Evolutionary conservation across 2,888 invertebrate species (phyloP).

Genomic region (Drosophila aldrichi): DNA sequence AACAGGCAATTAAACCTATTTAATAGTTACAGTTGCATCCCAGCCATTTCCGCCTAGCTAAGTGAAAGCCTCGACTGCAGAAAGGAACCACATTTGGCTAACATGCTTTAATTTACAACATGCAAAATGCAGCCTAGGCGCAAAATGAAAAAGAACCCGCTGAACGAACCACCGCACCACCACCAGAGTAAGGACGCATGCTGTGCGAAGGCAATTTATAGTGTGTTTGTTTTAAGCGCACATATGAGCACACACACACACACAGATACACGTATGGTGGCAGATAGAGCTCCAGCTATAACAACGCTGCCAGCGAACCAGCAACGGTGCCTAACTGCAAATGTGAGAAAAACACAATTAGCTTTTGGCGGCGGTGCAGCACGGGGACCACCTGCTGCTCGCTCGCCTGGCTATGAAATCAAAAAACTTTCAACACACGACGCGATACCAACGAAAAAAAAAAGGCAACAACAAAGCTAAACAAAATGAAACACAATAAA

Average conservation of each 20-base stretch:
- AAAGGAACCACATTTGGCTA: slow-evolving; percentile 59
- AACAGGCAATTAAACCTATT: slow-evolving; percentile 66
- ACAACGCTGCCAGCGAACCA: slow-evolving; percentile 12
- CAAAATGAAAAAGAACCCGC: slow-evolving; percentile 70
- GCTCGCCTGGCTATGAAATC: slow-evolving; percentile 51
- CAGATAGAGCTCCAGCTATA: slow-evolving; percentile 45
- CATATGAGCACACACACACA: slow-evolving; percentile 43
- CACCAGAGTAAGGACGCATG: slow-evolving; percentile 60
- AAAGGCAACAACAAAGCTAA: slow-evolving; percentile 11
- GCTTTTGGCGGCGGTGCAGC: slow-evolving; percentile 76
- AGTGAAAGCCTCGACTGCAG: slow-evolving; percentile 49
- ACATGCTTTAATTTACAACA: slow-evolving; percentile 76
- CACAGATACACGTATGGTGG: slow-evolving; percentile 24
- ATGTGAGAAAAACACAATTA: slow-evolving; percentile 82
- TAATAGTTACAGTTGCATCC: slow-evolving; percentile 63
- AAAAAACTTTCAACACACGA: slow-evolving; percentile 74
- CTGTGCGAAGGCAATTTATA: slow-evolving; percentile 78
- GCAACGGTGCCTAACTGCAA: slow-evolving; percentile 71
- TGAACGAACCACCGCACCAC: neutral
- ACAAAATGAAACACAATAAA: slow-evolving; percentile 37
- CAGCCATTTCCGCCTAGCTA: slow-evolving; percentile 61
- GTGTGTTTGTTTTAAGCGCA: slow-evolving; percentile 78
- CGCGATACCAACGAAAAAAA: slow-evolving; percentile 34
- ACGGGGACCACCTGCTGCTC: slow-evolving; percentile 75
- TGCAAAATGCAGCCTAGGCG: slow-evolving; percentile 62